phyloP scores from a whole-genome alignment of 2,888 invertebrate genomes.

The Deroplatys truncata region DNA sequence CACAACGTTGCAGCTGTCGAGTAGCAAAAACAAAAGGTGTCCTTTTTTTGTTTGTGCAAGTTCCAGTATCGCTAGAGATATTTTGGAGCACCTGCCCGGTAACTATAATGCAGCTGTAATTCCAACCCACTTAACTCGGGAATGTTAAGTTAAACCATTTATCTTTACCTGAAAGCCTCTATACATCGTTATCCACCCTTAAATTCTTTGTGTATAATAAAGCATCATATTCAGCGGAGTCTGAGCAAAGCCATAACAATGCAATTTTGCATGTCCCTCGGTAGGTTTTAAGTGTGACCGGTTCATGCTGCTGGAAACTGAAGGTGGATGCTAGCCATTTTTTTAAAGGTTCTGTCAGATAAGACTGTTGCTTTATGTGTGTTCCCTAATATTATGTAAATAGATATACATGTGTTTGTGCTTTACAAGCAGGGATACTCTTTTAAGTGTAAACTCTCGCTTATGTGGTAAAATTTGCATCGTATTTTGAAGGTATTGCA shows the following conservation, averaged over 20 bases:
- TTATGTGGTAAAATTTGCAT: constrained; percentile 19
- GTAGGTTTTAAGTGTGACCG: not conserved
- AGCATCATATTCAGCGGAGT: not conserved
- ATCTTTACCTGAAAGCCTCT: not conserved
- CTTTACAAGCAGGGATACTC: constrained; percentile 2
- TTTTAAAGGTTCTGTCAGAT: constrained; percentile 12
- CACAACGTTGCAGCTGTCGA: not conserved
- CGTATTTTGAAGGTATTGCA: constrained; percentile 13
- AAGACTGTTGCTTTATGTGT: constrained; percentile 25
- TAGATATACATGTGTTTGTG: constrained; percentile 19
- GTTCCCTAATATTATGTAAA: constrained; percentile 19
- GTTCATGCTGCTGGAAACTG: not conserved
- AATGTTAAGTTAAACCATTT: not conserved
- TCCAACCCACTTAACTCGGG: not conserved
- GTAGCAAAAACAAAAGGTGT: not conserved
- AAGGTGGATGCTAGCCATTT: not conserved
- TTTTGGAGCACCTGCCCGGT: not conserved
- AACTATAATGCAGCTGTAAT: not conserved
- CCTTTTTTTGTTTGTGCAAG: not conserved
- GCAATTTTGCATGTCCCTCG: not conserved
- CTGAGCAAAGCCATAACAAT: constrained; percentile 5
- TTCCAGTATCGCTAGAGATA: not conserved
- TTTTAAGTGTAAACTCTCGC: constrained; percentile 12
- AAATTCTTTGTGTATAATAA: not conserved
- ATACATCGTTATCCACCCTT: not conserved